Conservation (phyloP, 2,113 vertebrate species). For the Orycteropus afer region DNA sequence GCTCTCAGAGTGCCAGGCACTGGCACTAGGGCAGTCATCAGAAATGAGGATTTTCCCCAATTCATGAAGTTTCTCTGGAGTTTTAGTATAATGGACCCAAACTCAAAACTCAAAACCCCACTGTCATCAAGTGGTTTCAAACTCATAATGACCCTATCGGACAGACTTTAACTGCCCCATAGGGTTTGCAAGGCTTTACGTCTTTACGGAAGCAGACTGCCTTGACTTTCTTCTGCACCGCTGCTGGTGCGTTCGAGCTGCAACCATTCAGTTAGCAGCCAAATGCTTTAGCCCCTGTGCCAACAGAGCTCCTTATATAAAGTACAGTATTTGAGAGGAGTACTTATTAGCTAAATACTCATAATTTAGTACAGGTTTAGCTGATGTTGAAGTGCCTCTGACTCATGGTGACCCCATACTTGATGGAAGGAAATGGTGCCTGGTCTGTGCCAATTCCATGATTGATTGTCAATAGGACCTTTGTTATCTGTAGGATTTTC, state of each 20-base stretch:
- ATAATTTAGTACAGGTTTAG: neutral
- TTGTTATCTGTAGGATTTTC: neutral
- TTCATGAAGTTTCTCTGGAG: neutral
- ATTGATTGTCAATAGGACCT: neutral
- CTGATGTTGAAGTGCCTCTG: neutral
- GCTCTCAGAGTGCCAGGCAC: neutral
- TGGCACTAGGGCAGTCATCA: neutral
- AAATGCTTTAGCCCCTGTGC: too few species aligned
- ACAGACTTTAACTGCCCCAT: too few species aligned
- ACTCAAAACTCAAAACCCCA: too few species aligned
- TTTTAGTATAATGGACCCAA: neutral
- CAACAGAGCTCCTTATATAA: too few species aligned
- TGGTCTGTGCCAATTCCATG: neutral
- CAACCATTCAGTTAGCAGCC: too few species aligned
- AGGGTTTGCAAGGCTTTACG: too few species aligned
- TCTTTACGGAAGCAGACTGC: too few species aligned
- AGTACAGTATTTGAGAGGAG: neutral
- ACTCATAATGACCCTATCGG: too few species aligned
- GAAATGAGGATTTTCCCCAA: neutral
- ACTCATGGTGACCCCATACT: neutral
- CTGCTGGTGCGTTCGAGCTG: too few species aligned
- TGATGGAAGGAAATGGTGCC: neutral
- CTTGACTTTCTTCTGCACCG: too few species aligned
- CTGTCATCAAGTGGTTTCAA: too few species aligned
- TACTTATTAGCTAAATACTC: neutral